Base-by-base conservation (phyloP, 1,140 invertebrate genomes). In the Mesaphorura yosii region DNA sequence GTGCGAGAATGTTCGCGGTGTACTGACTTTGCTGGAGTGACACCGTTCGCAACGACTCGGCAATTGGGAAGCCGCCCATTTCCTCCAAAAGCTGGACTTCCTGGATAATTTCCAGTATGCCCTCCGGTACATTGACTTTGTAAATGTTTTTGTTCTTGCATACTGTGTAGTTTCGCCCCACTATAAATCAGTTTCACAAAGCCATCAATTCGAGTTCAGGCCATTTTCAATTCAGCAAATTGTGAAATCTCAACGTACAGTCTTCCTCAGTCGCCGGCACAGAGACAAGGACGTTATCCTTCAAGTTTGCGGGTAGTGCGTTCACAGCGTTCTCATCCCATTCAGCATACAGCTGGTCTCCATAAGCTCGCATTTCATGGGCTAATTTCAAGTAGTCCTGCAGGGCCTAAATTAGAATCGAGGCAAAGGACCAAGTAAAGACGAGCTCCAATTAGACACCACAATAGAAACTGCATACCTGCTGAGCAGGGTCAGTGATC, bases 311-410 rank as follows among this genome's bases (percentile, higher is more conserved):
- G 27, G 76, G 73, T 0, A 83, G 70, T 4, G 76, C 69, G 14
- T 68, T 65, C 0, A 74, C 68, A 0, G 79, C 75, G 5, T 72
- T 73, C 3, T 77, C 65, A 5, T 78, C 65, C 76, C 80, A 87
- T 0, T 75, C 68, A 10, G 76, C 72, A 51, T 76, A 84, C 52
- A 79, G 80, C 0, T 64, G 62, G 38, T 85, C 78, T 70, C 92
- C 87, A 66, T 80, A 92, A 1, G 74, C 68, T 64, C 81, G 83
- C 74, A 92, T 78, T 25, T 80, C 70, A 58, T 80, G 82, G 1
- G 79, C 82, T 4, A 90, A 69, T 17, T 71, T 73, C 31, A 83
- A 74, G 65, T 91, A 91, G 56, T 84, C 78, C 19, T 77, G 70
- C 63, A 88, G 85, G 0, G 83, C 79, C 66, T 83, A 71, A 4